These are phyloP conservation scores for Sinocyclocheilus anshuiensis DNA, from an alignment of 2,113 vertebrate genomes.

Conservation along the genomic window DNA sequence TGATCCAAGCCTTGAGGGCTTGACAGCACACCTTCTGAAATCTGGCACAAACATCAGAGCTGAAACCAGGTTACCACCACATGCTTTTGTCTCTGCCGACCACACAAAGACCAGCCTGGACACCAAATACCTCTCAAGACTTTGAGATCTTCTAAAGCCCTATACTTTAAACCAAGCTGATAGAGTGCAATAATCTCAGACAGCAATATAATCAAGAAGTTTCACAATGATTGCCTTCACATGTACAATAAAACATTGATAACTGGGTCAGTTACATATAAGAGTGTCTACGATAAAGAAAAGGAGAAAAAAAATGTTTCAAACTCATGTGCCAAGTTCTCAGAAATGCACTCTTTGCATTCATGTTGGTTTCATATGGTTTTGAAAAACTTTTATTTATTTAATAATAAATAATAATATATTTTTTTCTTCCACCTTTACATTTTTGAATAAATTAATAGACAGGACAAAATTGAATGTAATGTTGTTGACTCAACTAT, in stretches of 20 bases:
- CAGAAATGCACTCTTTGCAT: background rate
- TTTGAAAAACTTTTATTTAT: background rate
- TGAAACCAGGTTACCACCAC: constrained; percentile 4
- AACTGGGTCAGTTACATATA: background rate
- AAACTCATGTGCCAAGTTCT: no score
- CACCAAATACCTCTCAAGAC: background rate
- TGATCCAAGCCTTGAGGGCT: constrained; percentile 20
- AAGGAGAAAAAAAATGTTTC: background rate
- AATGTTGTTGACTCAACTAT: background rate
- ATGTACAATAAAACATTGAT: background rate
- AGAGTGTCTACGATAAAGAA: background rate
- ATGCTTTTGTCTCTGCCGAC: background rate
- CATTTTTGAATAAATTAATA: background rate
- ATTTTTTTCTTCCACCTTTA: background rate
- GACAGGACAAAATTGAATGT: background rate
- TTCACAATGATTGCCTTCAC: background rate
- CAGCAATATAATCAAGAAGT: background rate
- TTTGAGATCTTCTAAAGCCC: background rate
- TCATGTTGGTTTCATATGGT: background rate
- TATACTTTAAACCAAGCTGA: background rate
- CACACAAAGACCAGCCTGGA: background rate
- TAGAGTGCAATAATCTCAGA: background rate
- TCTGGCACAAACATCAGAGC: constrained; percentile 13
- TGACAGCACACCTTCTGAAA: background rate
- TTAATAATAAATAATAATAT: background rate